Conservation (phyloP, 1,140 invertebrate genomes). For the Cherax destructor region DNA sequence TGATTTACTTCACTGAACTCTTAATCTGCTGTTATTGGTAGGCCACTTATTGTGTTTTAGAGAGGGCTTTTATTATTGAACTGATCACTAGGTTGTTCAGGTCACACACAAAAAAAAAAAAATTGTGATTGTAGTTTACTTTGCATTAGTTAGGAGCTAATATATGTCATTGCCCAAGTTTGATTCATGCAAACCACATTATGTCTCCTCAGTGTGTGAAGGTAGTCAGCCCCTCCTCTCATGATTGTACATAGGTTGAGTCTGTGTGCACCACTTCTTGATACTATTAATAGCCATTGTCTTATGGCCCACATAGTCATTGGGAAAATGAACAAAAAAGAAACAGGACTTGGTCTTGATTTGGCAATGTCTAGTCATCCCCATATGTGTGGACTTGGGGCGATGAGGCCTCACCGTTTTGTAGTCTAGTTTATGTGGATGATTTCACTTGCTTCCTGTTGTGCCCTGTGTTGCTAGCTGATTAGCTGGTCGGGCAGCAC, state of each 20-base stretch:
- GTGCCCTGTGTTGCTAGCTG: constrained; percentile 51
- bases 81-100: constrained; percentile 53
- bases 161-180: constrained; percentile 64
- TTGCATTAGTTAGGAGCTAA: constrained; percentile 61
- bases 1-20: constrained; percentile 50
- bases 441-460: constrained; percentile 54
- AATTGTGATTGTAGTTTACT: constrained; percentile 62
- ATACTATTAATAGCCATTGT: constrained; percentile 52
- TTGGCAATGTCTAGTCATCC: constrained; percentile 65
- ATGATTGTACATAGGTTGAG: constrained; percentile 60
- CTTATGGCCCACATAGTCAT: constrained; percentile 56
- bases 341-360: constrained; percentile 52
- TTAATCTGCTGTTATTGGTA: constrained; percentile 50
- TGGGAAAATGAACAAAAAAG: constrained; percentile 49
- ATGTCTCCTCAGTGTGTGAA: constrained; percentile 56
- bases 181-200: constrained; percentile 64
- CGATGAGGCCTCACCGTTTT: constrained; percentile 52
- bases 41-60: constrained; percentile 60
- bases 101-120: constrained; percentile 60
- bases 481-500: constrained; percentile 42
- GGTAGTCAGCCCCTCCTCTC: constrained; percentile 50
- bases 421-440: constrained; percentile 65
- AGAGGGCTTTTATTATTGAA: constrained; percentile 61
- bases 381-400: constrained; percentile 54
- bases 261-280: constrained; percentile 55